Conservation (phyloP, 2,888 invertebrate genomes). For the Cataglyphis livida region DNA sequence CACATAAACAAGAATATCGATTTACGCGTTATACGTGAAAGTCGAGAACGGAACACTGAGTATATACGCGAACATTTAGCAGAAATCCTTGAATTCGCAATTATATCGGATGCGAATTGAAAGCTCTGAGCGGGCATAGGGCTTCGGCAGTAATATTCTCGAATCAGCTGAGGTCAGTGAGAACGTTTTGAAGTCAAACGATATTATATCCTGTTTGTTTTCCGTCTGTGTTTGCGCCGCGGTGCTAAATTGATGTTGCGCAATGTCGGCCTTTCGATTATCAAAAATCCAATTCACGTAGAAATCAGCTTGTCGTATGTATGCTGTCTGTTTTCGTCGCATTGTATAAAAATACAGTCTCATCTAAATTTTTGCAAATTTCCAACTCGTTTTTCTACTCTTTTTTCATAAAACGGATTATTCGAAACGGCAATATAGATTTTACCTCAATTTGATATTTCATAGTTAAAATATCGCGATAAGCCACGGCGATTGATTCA, state of each 20-base stretch:
- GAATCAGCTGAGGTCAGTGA: conserved; percentile 65
- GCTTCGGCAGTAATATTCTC: conserved; percentile 68
- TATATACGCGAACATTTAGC: conserved; percentile 59
- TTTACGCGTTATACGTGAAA: conserved; percentile 40
- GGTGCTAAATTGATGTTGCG: conserved; percentile 50
- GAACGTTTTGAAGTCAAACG: conserved; percentile 72
- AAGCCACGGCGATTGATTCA: conserved; percentile 40
- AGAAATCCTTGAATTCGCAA: conserved; percentile 67
- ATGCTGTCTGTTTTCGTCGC: background rate
- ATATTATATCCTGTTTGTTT: conserved; percentile 73
- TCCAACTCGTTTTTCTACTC: background rate
- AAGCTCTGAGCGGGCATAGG: conserved; percentile 51
- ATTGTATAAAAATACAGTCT: background rate
- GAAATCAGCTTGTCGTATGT: background rate
- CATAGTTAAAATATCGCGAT: conserved; percentile 21
- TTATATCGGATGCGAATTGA: conserved; percentile 66
- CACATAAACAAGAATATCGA: conserved; percentile 44
- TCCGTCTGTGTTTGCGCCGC: conserved; percentile 71
- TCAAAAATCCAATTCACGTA: conserved; percentile 60
- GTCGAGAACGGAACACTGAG: conserved; percentile 24
- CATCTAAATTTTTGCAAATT: background rate
- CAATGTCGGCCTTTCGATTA: conserved; percentile 44
- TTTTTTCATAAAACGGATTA: conserved; percentile 3
- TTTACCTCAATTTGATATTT: conserved; percentile 22
- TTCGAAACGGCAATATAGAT: background rate